Base-by-base conservation (phyloP, 2,797 vertebrate genomes). In the Halcyon leucocephala region DNA sequence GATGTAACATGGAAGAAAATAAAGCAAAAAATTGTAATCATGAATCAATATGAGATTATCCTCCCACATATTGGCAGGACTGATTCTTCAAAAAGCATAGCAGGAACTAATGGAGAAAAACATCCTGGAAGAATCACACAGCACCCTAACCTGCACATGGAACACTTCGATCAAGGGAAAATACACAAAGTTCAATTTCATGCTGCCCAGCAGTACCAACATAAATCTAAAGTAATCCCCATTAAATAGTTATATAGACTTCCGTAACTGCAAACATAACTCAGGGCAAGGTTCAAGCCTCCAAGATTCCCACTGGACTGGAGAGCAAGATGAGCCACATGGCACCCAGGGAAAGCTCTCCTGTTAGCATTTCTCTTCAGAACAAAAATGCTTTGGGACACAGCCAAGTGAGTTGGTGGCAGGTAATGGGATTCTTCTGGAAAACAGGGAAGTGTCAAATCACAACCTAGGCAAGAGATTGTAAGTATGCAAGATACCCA, bases 231-330 rank as follows among this genome's bases (percentile, higher is more conserved):
- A 89, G 28, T 35, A 71, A 77, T 42, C 5, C 31, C 2, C 2
- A 29, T 35, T 37, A 73, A 73, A 46, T 2, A 35, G 4, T 13
- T 31, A 69, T 12, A 78, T 64, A 22, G 19, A n/a, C 15, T 20
- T 31, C 15, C 1, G 0, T 14, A 55, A 35, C 25, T 82, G 22
- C 14, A 58, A 82, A 60, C 15, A 65, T 2, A 79, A 14, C 8
- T 4, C 0, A 0, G 20, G 35, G 4, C 8, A 41, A 70, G 42
- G 55, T 29, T 33, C 37, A 62, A n/a, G 15, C 7, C 1, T 66
- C 22, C 29, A 28, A 58, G 6, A 37, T 41, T 64, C 33, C 28
- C 1, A 1, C 9, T 14, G 16, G 28, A 64, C 4, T 8, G n/a
- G 31, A 77, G n/a, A 69, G 22, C 6, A 29, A 54, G 39, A 35